Evolutionary conservation across 2,797 vertebrate species (phyloP).

Genomic region (Antennarius maculatus): DNA sequence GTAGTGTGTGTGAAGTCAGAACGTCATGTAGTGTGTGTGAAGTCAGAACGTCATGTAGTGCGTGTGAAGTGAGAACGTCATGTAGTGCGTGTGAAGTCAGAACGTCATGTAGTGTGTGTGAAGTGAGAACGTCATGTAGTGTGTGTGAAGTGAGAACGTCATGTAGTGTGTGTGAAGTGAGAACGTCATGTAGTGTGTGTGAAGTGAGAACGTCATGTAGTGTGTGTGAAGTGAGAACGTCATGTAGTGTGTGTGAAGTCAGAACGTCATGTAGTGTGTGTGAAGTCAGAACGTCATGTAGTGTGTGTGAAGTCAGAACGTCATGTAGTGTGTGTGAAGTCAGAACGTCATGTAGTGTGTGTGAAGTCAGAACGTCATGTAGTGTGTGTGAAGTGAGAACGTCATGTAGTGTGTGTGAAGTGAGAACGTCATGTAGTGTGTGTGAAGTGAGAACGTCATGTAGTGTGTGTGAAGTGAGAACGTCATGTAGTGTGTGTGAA

Average conservation of each 20-base stretch:
- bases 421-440: background rate
- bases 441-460: background rate
- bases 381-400: background rate
- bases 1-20: background rate
- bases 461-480: slow-evolving; percentile 2
- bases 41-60: background rate
- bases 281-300: slow-evolving; percentile 1
- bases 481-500: background rate
- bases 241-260: background rate
- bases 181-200: background rate
- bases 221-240: background rate
- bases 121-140: slow-evolving; percentile 1
- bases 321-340: background rate
- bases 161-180: background rate
- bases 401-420: background rate
- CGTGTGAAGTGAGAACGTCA: background rate
- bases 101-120: background rate
- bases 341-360: background rate
- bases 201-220: background rate
- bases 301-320: background rate
- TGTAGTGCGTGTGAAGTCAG: background rate
- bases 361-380: slow-evolving; percentile 2
- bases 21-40: background rate
- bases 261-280: background rate
- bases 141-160: background rate